Conservation (phyloP, 1,140 invertebrate genomes). For the Aphidius gifuensis region DNA sequence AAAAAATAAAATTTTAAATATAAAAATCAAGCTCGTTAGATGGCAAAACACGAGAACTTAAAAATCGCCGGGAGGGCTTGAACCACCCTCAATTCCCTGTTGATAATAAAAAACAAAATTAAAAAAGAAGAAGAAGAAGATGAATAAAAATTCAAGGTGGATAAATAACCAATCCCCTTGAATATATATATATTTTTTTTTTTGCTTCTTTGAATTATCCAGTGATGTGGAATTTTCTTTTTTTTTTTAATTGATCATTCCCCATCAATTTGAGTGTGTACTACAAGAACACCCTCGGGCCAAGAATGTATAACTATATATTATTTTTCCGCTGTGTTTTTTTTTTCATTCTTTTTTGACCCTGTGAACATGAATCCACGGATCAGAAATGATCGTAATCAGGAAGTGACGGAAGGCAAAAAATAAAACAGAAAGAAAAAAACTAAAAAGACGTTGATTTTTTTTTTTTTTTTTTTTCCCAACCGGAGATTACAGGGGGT, state of each 20-base stretch:
- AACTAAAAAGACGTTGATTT: conserved; percentile 28
- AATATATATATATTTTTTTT: background rate
- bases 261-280: too few species aligned
- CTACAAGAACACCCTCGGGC: background rate
- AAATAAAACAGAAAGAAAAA: conserved; percentile 24
- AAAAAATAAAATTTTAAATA: background rate
- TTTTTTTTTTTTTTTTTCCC: background rate
- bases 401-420: conserved; percentile 3
- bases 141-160: conserved; percentile 18
- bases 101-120: conserved; percentile 12
- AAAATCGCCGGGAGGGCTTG: conserved; percentile 18
- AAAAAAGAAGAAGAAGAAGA: background rate
- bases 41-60: background rate
- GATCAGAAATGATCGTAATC: conserved; percentile 2
- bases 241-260: too few species aligned
- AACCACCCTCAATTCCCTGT: conserved; percentile 8
- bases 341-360: background rate
- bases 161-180: conserved; percentile 21
- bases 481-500: conserved; percentile 22
- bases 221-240: conserved; percentile 19
- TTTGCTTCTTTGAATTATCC: conserved; percentile 21
- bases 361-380: background rate
- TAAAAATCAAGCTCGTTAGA: conserved; percentile 18
- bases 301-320: background rate
- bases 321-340: background rate